Evolutionary conservation across 1,140 invertebrate species (phyloP), one percentile per base, ranked within the genome.

Genomic region (Aphidius gifuensis): DNA sequence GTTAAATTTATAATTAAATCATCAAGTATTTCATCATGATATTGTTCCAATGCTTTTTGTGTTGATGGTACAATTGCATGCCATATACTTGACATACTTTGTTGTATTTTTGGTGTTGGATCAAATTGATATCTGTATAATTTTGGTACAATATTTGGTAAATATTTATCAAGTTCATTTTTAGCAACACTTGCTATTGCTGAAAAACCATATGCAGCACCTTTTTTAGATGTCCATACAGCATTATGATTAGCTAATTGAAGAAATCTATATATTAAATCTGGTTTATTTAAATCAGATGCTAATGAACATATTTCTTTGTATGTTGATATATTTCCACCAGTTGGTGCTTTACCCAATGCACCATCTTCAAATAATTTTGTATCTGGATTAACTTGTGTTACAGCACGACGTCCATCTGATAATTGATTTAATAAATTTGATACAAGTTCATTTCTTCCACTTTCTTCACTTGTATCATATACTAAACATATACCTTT

Each of bases 191-290:
- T 82, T 0, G 92, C 90, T 53, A 96, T 92, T 0, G 88, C 90
- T 48, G 91, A 88, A 76, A 97, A 92, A 3, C 93, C 93, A 83
- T 95, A 95, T 1, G 94, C 93, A 45, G 94, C 93, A 42, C 94
- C 94, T 85, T 88, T 88, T 80, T 93, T 94, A 1, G 93, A 94
- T 70, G 93, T 96, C 94, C 94, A 98, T 32, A 92, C 85, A 5
- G 92, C 88, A 82, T 97, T 94, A 71, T 97, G 91, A 83, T 96
- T 95, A 5, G 94, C 94, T 60, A 98, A 80, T 77, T 96, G 90
- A 89, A 97, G 92, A 74, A 98, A 98, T 78, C 94, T 92, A 78
- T 97, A 98, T 63, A 97, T 87, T 49, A 98, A 84, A 77, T 97
- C 94, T 1, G 95, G 95, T 74, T 97, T 92, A 73, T 97, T 96